These are phyloP conservation scores for Euborellia annulipes DNA, from an alignment of 1,140 invertebrate genomes.

Conservation along the genomic window DNA sequence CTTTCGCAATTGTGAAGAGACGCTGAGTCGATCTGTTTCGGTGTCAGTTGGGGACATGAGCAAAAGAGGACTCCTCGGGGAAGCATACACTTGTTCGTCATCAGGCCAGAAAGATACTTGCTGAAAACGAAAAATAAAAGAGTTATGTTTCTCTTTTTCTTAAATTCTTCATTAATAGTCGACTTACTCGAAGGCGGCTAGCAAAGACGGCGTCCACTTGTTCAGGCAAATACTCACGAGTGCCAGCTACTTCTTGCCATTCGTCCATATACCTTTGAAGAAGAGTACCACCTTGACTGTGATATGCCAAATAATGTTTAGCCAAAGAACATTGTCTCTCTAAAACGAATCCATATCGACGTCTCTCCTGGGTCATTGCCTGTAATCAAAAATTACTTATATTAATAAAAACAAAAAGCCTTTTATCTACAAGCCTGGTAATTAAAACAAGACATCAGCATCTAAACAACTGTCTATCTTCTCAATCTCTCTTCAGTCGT, in stretches of 20 bases:
- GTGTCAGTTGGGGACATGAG: conserved; percentile 34
- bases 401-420: too few species aligned
- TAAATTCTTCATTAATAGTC: too few species aligned
- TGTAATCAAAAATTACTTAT: too few species aligned
- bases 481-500: too few species aligned
- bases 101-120: conserved; percentile 60
- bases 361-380: conserved; percentile 86
- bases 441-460: too few species aligned
- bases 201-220: conserved; percentile 65
- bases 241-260: conserved; percentile 75
- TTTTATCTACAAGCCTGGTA: too few species aligned
- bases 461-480: too few species aligned
- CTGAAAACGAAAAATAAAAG: conserved; percentile 27
- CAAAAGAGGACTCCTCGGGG: conserved; percentile 36
- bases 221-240: conserved; percentile 66
- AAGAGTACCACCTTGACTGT: conserved; percentile 55
- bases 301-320: conserved; percentile 81
- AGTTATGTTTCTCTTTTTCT: too few species aligned
- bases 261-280: conserved; percentile 69
- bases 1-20: conserved; percentile 60
- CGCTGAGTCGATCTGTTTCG: conserved; percentile 38
- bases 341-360: conserved; percentile 82
- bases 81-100: conserved; percentile 48
- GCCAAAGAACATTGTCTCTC: conserved; percentile 80
- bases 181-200: conserved; percentile 47